Conservation (phyloP, 2,113 vertebrate genomes). For the Willisornis vidua region DNA sequence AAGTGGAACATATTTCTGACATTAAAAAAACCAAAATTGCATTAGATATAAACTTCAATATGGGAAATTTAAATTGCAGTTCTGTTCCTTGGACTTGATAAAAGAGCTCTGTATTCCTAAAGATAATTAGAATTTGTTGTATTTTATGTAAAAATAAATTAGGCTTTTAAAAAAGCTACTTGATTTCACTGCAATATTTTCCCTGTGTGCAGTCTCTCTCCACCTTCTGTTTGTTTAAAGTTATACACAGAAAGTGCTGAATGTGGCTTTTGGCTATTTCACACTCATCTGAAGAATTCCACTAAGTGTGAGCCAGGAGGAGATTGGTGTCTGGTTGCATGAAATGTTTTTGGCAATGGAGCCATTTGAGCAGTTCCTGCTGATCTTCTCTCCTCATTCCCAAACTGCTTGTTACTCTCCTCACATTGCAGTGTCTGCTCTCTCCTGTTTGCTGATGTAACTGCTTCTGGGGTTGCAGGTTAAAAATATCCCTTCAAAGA, state of each 20-base stretch:
- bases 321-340: neutral
- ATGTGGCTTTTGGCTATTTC: neutral
- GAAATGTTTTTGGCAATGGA: neutral
- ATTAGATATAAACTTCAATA: neutral
- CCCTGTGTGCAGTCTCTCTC: neutral
- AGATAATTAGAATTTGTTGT: neutral
- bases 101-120: neutral
- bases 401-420: neutral
- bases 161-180: neutral
- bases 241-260: neutral
- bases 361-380: neutral
- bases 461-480: neutral
- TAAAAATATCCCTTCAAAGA: conserved; percentile 20
- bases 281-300: neutral
- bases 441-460: conserved; percentile 17
- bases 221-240: neutral
- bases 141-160: neutral
- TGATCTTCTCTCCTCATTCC: neutral
- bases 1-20: neutral
- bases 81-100: neutral
- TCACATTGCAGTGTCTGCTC: neutral
- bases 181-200: neutral
- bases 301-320: neutral
- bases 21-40: neutral
- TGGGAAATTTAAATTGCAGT: neutral